Conservation (phyloP, 2,113 vertebrate genomes). For the Megaceryle maxima region DNA sequence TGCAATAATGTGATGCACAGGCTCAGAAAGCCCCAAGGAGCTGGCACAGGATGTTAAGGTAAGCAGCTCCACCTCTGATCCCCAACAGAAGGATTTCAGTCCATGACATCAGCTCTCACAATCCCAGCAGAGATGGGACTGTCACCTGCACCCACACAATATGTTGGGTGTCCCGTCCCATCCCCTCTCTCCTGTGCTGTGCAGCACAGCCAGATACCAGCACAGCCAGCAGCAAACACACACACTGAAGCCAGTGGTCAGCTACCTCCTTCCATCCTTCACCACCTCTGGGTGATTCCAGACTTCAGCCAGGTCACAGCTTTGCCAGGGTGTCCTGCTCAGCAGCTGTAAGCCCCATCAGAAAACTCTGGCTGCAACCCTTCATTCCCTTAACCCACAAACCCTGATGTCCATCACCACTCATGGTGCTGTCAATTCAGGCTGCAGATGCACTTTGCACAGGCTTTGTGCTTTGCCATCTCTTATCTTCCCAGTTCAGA, state of each 20-base stretch:
- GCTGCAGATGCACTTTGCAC: neutral
- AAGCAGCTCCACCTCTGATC: neutral
- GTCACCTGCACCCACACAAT: neutral
- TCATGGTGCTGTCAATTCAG: no score
- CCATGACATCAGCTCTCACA: neutral
- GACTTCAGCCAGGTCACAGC: neutral
- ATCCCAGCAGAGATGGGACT: accelerated
- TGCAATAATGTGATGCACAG: accelerated
- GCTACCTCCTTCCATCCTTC: neutral
- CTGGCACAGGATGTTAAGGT: neutral
- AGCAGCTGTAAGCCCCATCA: neutral
- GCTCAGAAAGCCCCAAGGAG: neutral
- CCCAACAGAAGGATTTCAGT: neutral
- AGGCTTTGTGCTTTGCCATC: neutral
- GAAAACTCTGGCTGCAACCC: neutral
- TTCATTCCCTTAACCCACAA: neutral
- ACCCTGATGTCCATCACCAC: accelerated
- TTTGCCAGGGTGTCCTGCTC: neutral
- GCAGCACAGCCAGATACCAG: neutral
- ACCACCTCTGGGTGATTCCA: neutral
- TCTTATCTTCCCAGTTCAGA: neutral
- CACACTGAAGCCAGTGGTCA: neutral
- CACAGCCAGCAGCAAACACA: neutral
- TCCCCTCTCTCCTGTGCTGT: neutral
- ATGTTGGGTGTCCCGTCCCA: neutral